Conservation (phyloP, 2,113 vertebrate species). For the Clarias gariepinus region DNA sequence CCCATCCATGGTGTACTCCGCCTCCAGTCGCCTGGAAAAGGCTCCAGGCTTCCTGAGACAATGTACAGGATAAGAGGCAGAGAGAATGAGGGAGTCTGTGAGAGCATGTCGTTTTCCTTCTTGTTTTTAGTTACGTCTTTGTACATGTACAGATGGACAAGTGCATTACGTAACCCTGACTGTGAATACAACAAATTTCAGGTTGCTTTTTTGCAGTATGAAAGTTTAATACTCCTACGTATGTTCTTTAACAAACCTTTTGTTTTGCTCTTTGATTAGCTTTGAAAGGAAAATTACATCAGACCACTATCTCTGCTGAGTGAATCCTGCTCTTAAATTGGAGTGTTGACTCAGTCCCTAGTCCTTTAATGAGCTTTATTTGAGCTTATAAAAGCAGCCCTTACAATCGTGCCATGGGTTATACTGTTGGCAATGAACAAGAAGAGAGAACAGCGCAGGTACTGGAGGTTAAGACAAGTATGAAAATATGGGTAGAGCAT, state of each 20-base stretch:
- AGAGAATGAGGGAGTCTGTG: too few relatives aligned
- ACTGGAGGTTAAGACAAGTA: not conserved
- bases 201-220: not conserved
- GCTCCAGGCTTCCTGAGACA: too few relatives aligned
- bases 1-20: too few relatives aligned
- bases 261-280: not conserved
- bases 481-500: not conserved
- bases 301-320: not conserved
- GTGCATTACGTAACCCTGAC: not conserved
- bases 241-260: not conserved
- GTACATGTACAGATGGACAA: not conserved
- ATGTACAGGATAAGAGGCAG: too few relatives aligned
- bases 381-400: not conserved
- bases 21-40: too few relatives aligned
- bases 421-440: not conserved
- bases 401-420: not conserved
- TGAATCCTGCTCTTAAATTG: not conserved
- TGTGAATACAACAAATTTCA: not conserved
- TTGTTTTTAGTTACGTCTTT: too few relatives aligned
- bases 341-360: not conserved
- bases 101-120: too few relatives aligned
- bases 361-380: conserved; percentile 14
- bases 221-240: not conserved
- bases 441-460: not conserved
- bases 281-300: not conserved